Evolutionary conservation across 1,140 invertebrate species (phyloP).

Genomic region (Penaeus indicus): DNA sequence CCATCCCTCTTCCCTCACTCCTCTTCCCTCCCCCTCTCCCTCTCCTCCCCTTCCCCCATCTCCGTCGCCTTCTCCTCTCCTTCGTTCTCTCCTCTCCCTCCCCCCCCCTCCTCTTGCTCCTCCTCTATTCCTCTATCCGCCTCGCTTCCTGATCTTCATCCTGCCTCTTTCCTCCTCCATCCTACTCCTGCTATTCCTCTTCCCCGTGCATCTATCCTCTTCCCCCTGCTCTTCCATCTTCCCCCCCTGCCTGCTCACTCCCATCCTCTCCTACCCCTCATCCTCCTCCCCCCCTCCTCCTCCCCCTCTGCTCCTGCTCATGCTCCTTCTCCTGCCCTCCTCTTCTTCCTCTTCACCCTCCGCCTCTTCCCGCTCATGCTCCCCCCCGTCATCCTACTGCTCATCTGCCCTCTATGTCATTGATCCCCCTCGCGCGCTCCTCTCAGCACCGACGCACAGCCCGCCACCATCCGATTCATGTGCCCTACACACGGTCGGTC

Average conservation of each 20-base stretch:
- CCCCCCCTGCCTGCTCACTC: too few relatives aligned
- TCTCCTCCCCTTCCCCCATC: neutral
- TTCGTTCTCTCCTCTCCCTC: neutral
- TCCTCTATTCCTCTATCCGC: neutral
- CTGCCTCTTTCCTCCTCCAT: neutral
- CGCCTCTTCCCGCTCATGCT: neutral
- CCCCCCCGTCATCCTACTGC: neutral
- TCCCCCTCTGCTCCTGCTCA: neutral
- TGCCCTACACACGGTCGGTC: too few relatives aligned
- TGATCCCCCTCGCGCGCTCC: neutral
- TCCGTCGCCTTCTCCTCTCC: conserved; percentile 4
- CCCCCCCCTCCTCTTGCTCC: neutral
- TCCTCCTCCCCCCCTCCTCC: neutral
- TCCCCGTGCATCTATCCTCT: neutral
- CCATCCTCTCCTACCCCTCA: neutral
- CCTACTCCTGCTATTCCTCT: neutral
- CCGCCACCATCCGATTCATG: too few relatives aligned
- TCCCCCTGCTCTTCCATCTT: neutral
- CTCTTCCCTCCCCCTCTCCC: conserved; percentile 8
- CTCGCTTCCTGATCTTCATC: neutral
- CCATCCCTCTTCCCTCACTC: too few relatives aligned
- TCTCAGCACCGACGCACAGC: too few relatives aligned
- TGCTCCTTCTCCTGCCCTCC: neutral
- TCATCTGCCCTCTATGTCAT: neutral
- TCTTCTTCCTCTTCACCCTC: neutral